Evolutionary conservation across 2,797 vertebrate genomes (phyloP), one percentile per base, ranked within the genome.

Genomic region (Mycteria americana): DNA sequence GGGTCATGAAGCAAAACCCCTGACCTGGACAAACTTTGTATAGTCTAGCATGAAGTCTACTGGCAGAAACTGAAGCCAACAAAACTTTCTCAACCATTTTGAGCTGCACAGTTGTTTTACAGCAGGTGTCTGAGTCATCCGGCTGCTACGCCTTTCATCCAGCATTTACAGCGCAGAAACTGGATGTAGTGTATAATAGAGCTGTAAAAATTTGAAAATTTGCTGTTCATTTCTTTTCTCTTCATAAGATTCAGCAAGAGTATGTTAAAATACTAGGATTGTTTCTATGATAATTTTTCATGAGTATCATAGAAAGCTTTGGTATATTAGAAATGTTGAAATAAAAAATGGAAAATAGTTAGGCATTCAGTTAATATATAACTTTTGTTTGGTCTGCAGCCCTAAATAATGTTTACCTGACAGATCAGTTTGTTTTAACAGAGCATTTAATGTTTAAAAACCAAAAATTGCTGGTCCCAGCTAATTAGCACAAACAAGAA

Each of bases 401-500:
- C 83, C 57, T 73, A 41, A 88, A 72, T 83, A 95, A 83, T 88
- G 54, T 92, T 95, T 90, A 78, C 28, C 64, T 85, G 79, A 70
- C 24, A 33, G 46, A 60, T 65, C 33, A 59, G 24, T 85, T 81
- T 81, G 19, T 90, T 95, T 86, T 92, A 95, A 77, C 63, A 43
- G 57, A 86, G 33, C 46, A 23, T 84, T 95, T 95, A 95, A 88
- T 86, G 43, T 84, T 94, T 93, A 88, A 88, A 88, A 89, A 27
- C 1, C 5, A 76, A 82, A 85, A 92, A 43, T 72, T 63, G 51
- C 54, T 89, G 25, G 24, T 76, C 51, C 37, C 24, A 46, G 45
- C 48, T 81, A 60, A 56, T 86, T 60, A 75, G 43, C 67, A 69
- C 33, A 57, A 82, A 76, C 7, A 25, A 45, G 31, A 90, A 50